A percentile compares a stretch with the other conserved stretches of the same genome.
These are phyloP conservation scores for Meteorus colon DNA, from an alignment of 2,888 invertebrate species.

Conservation along the genomic window DNA sequence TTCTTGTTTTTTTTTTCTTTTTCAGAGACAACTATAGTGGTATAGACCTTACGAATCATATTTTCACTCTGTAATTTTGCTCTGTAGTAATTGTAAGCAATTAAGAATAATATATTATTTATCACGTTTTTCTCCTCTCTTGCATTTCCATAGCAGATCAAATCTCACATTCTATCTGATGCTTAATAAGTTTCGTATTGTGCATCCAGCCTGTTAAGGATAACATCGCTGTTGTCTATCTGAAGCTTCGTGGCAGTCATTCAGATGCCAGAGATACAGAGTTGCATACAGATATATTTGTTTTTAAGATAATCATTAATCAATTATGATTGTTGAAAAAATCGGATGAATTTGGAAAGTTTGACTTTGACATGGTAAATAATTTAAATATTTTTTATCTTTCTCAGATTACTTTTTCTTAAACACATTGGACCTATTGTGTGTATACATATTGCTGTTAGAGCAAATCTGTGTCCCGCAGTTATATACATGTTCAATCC, in stretches of 20 bases:
- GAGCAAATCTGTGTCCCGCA: not conserved
- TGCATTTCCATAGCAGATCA: not conserved
- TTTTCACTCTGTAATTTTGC: not conserved
- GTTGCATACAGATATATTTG: not conserved
- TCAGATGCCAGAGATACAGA: not conserved
- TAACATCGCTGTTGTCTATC: not conserved
- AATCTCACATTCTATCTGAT: not conserved
- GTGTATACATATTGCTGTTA: not conserved
- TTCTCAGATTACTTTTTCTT: not conserved
- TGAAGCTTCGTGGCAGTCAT: constrained; percentile 14
- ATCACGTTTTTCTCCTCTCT: not conserved
- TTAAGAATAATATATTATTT: not conserved
- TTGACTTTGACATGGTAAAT: not conserved
- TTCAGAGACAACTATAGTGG: not conserved
- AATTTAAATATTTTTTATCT: constrained; percentile 16
- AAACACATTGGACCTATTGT: not conserved
- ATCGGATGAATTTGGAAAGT: not conserved
- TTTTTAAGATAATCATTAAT: not conserved
- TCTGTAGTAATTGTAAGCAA: not conserved
- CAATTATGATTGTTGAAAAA: not conserved
- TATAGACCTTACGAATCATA: too few species aligned
- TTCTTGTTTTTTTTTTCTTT: not conserved
- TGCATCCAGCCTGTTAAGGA: not conserved
- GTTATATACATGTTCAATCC: constrained; percentile 25
- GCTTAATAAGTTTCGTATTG: not conserved